Base-by-base conservation (phyloP, 1,140 invertebrate genomes). In the Theocolax elegans region DNA sequence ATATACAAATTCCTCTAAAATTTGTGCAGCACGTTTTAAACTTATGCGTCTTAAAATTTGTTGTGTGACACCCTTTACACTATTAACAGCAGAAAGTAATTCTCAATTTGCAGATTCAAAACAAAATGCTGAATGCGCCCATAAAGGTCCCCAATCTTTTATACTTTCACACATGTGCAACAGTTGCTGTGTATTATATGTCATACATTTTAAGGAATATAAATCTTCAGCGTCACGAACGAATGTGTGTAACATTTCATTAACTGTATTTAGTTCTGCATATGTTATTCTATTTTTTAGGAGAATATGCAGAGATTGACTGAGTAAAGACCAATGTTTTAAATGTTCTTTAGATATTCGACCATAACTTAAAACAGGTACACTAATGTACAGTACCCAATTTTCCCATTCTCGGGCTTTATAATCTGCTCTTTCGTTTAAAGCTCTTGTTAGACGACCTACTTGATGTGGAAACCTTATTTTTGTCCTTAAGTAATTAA, bases 1-100 rank as follows among this genome's bases (percentile, higher is more conserved):
- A n/a, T n/a, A n/a, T n/a, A n/a, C n/a, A n/a, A n/a, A n/a, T n/a
- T n/a, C n/a, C n/a, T n/a, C n/a, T n/a, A n/a, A n/a, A n/a, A n/a
- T n/a, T n/a, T n/a, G n/a, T n/a, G n/a, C n/a, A n/a, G n/a, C n/a
- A n/a, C n/a, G n/a, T n/a, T n/a, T n/a, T n/a, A n/a, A n/a, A n/a
- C n/a, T n/a, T n/a, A n/a, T n/a, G n/a, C n/a, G n/a, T 17, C 49
- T 21, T 6, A 38, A 19, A 12, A 66, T 51, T 23, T 60, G 56
- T 21, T 12, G 13, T 3, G 21, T 21, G 7, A 54, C 63, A 31
- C 63, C 63, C 42, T 54, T 66, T n/a, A 49, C 63, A 42, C 29
- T 15, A 23, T 66, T 35, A 25, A 66, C 21, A 12, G 29, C 25
- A n/a, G 25, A 42, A 23, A 67, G 17, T 44, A 67, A 7, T 9